Percentiles rank a stretch among this genome's conserved stretches.
phyloP scores from a whole-genome alignment of 2,888 invertebrate species.

The Conchocele bisecta region DNA sequence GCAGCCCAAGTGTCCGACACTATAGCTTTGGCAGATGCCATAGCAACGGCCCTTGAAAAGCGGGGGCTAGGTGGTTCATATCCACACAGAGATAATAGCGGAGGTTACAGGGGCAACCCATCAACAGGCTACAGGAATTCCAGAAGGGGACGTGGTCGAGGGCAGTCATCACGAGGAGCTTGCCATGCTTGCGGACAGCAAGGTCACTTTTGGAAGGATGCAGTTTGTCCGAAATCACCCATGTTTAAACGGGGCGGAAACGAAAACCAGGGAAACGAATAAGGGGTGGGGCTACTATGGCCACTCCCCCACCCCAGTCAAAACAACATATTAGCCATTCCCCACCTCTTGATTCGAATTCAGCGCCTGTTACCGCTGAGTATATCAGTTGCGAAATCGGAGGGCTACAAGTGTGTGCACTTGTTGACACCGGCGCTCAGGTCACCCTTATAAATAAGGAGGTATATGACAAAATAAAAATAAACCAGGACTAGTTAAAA shows the following conservation, averaged over 20 bases:
- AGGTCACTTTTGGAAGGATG: slow-evolving; percentile 7
- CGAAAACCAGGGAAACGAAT: slow-evolving; percentile 1
- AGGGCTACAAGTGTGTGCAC: not conserved
- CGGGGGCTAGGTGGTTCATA: not conserved
- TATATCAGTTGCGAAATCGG: not conserved
- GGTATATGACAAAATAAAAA: too few species aligned
- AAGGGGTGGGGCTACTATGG: not conserved
- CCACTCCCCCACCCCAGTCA: slow-evolving; percentile 4
- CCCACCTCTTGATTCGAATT: too few species aligned
- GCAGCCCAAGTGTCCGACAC: not conserved
- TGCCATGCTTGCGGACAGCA: slow-evolving; percentile 2
- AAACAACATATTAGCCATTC: too few species aligned
- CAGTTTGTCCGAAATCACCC: not conserved
- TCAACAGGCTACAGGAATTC: too few species aligned
- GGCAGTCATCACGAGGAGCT: not conserved
- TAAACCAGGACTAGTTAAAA: too few species aligned
- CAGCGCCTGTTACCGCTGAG: too few species aligned
- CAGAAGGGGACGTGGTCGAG: not conserved
- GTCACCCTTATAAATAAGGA: slow-evolving; percentile 3
- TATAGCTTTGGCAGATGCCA: slow-evolving; percentile 3
- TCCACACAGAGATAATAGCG: too few species aligned
- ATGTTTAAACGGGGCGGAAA: too few species aligned
- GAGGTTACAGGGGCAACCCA: not conserved
- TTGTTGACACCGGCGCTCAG: slow-evolving; percentile 4
- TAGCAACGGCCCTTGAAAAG: not conserved